Evolutionary conservation across 2,113 vertebrate species (phyloP).

Genomic region (Antechinus flavipes): DNA sequence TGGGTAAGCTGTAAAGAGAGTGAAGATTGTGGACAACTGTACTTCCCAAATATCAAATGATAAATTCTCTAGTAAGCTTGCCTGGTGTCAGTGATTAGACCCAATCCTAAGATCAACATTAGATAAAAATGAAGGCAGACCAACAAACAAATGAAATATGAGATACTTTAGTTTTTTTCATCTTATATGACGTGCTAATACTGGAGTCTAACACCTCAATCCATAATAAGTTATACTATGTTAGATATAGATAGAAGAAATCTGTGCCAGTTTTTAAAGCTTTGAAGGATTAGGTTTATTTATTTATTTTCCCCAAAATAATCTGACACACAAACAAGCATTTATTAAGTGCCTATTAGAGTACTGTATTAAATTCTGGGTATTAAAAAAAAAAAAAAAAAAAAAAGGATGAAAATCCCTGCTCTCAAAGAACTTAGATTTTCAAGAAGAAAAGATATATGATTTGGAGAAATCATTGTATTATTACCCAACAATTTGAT

Average conservation of each 20-base stretch:
- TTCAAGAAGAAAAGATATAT: background rate
- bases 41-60: background rate
- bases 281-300: background rate
- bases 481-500: background rate
- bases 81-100: background rate
- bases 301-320: background rate
- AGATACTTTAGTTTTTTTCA: background rate
- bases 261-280: background rate
- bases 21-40: background rate
- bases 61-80: background rate
- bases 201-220: background rate
- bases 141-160: background rate
- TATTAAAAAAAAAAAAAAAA: background rate
- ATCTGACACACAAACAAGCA: background rate
- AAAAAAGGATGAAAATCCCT: background rate
- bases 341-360: background rate
- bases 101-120: background rate
- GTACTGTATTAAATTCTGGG: background rate
- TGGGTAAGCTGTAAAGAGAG: too few relatives aligned
- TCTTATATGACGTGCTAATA: background rate
- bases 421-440: background rate
- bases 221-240: background rate
- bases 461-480: background rate
- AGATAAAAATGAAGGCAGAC: background rate
- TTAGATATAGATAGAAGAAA: background rate